These are phyloP conservation scores for Pitta sordida DNA, from an alignment of 2,113 vertebrate species.

Conservation along the genomic window DNA sequence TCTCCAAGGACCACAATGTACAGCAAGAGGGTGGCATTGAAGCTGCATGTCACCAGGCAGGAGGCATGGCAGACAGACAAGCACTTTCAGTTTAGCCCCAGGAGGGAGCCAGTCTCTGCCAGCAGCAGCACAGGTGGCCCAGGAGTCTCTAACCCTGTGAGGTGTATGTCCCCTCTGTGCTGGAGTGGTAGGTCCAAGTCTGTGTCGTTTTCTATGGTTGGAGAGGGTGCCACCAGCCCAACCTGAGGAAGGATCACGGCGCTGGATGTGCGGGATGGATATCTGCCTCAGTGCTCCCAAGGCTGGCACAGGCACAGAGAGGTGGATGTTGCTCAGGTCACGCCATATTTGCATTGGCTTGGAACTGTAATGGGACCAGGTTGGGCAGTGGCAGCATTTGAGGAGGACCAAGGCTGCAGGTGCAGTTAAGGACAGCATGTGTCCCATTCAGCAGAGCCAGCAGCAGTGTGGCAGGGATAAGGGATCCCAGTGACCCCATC, in stretches of 20 bases:
- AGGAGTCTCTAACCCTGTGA: neutral
- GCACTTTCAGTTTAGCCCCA: neutral
- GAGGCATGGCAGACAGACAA: neutral
- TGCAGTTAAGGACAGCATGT: neutral
- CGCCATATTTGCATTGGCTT: neutral
- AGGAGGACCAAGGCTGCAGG: neutral
- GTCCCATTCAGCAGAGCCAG: neutral
- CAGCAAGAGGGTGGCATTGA: neutral
- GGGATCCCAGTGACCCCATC: accelerated
- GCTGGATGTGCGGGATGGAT: neutral
- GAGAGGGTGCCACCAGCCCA: neutral
- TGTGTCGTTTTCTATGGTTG: neutral
- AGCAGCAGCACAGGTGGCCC: neutral
- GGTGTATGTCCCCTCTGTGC: accelerated
- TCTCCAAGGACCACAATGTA: accelerated
- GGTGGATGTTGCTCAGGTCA: neutral
- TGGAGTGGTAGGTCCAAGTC: neutral
- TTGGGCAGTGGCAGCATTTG: neutral
- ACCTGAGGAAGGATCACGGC: neutral
- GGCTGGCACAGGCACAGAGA: neutral
- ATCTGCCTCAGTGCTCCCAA: neutral
- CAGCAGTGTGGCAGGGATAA: neutral
- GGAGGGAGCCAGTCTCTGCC: neutral
- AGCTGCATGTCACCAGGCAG: accelerated
- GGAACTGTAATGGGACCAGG: neutral